phyloP scores from a whole-genome alignment of 1,140 invertebrate species.

The Sarcophaga peregrina region DNA sequence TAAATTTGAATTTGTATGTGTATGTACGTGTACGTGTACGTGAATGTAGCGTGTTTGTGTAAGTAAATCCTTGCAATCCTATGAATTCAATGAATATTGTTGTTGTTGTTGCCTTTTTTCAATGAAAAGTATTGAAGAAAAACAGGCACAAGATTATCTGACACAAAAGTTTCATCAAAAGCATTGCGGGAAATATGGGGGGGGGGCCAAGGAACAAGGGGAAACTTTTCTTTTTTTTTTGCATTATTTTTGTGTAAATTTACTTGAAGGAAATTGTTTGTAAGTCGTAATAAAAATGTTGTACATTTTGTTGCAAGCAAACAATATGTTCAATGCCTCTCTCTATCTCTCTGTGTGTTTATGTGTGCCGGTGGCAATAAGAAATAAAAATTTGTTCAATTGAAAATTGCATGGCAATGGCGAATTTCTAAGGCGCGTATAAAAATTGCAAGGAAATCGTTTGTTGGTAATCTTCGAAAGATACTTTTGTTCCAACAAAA shows the following conservation, averaged over 20 bases:
- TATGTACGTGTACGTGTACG: neutral
- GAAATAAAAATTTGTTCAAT: no score
- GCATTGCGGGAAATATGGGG: neutral
- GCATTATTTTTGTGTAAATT: neutral
- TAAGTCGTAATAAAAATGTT: neutral
- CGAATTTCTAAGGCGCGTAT: no score
- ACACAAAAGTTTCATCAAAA: constrained; percentile 27
- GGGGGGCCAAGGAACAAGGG: no score
- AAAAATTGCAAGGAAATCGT: no score
- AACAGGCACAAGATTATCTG: constrained; percentile 5
- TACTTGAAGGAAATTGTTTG: neutral
- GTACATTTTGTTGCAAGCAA: neutral
- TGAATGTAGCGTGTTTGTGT: no score
- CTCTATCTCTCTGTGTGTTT: no score
- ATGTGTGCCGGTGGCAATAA: no score
- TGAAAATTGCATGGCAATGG: no score
- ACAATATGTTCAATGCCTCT: neutral
- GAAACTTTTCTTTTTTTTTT: neutral
- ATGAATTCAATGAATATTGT: neutral
- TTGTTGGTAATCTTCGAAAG: no score
- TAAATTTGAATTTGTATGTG: neutral
- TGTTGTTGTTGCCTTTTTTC: neutral
- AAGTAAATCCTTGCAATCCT: neutral
- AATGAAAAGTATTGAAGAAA: neutral
- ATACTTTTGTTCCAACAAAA: no score